Base-by-base conservation (phyloP, 1,140 invertebrate genomes). In the Phenacoccus solenopsis region DNA sequence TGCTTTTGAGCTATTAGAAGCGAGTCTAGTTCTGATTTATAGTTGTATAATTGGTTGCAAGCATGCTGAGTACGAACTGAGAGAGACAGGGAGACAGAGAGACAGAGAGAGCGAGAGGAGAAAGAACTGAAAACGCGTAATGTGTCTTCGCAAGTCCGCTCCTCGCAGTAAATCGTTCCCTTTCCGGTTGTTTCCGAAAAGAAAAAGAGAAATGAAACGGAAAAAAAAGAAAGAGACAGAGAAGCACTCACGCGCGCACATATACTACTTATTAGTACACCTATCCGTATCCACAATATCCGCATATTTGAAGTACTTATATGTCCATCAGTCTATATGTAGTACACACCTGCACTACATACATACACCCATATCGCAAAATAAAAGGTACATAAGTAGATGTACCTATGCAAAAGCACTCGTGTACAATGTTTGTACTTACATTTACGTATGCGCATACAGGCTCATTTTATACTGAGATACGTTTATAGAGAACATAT, bases 1-100 rank as follows among this genome's bases (percentile, higher is more conserved):
- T 16, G 25, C 20, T 64, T 64, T 64, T 27, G 10, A 16, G 25
- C 25, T 64, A 64, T 64, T 64, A 64, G 25, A 24, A 22, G 59
- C 25, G 20, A 27, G 22, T 24, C 25, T 64, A 22, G 21, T 25
- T 20, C 25, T 64, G 59, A 64, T 64, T 64, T 64, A 64, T 64
- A 22, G 59, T 27, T 64, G 59, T 64, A 64, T 64, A 64, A 64
- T 64, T 64, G 59, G 59, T 64, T 27, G 59, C 59, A 64, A 64
- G 59, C 21, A 22, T 27, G 59, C 59, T 27, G 59, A 64, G 59
- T 64, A 10, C n/a, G n/a, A n/a, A n/a, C n/a, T n/a, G 59, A 61
- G 21, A 61, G 59, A 10, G 59, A 28, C 20, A 68, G 67, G 25
- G n/a, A 25, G 28, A n/a, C 9, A 16, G 67, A 28, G 67, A 28